Evolutionary conservation across 2,113 vertebrate species (phyloP).

Genomic region (Platysteira castanea): DNA sequence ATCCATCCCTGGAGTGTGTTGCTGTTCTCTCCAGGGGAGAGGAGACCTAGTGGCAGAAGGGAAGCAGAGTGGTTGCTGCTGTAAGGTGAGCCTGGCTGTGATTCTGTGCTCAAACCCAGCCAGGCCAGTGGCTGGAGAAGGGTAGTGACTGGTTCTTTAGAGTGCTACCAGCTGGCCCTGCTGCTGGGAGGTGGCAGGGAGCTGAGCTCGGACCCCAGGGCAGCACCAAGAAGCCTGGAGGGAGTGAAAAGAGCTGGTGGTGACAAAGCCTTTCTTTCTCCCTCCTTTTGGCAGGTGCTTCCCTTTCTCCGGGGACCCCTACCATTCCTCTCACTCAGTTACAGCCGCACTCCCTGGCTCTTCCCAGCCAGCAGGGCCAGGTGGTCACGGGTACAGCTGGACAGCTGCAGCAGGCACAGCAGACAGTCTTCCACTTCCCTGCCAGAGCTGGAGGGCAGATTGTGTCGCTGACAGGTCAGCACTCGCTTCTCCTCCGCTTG

Average conservation of each 20-base stretch:
- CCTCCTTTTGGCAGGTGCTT: slow-evolving; percentile 69
- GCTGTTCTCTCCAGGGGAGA: not conserved
- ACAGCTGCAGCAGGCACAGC: slow-evolving; percentile 74
- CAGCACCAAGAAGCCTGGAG: slow-evolving; percentile 11
- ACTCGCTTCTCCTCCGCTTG: slow-evolving; percentile 15
- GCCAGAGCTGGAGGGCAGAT: slow-evolving; percentile 60
- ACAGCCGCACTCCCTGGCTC: slow-evolving; percentile 77
- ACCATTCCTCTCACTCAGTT: slow-evolving; percentile 80
- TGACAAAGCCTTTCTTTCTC: slow-evolving; percentile 49
- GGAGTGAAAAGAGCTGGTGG: slow-evolving; percentile 21
- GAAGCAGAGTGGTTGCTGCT: not conserved
- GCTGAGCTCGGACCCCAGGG: slow-evolving; percentile 3
- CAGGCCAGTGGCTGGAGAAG: not conserved
- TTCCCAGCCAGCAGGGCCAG: slow-evolving; percentile 70
- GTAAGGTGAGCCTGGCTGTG: not conserved
- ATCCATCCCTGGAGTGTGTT: accelerated
- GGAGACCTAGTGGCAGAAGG: not conserved
- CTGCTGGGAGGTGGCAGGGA: slow-evolving; percentile 33
- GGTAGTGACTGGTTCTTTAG: not conserved
- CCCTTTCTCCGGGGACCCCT: slow-evolving; percentile 77
- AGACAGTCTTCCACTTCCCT: slow-evolving; percentile 80
- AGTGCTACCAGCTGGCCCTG: not conserved
- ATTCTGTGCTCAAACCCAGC: not conserved
- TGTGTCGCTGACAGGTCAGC: slow-evolving; percentile 80
- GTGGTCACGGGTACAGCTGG: slow-evolving; percentile 2